phyloP scores from a whole-genome alignment of 2,888 invertebrate genomes.

The Anthophora plumipes region DNA sequence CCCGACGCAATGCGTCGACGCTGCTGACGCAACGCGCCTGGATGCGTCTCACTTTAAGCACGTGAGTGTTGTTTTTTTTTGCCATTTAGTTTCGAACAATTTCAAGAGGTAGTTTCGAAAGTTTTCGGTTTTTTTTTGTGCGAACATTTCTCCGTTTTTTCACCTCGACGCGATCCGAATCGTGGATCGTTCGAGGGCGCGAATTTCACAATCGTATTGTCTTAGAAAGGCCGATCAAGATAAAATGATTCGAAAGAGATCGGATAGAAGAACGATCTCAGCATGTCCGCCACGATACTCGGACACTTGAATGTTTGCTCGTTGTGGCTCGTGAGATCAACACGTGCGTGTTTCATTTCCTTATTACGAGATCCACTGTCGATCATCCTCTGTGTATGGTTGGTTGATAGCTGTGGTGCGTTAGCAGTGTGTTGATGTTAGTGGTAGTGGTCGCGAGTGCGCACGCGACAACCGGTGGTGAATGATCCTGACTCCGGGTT shows the following conservation, averaged over 20 bases:
- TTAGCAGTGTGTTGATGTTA: conserved; percentile 44
- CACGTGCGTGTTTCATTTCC: conserved; percentile 29
- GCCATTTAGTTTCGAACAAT: conserved; percentile 6
- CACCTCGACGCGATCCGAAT: neutral
- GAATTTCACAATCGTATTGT: conserved; percentile 13
- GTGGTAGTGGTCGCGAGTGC: conserved; percentile 68
- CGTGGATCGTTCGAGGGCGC: neutral
- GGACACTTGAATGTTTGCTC: conserved; percentile 60
- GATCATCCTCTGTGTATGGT: conserved; percentile 11
- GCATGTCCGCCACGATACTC: conserved; percentile 65
- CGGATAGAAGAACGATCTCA: conserved; percentile 53
- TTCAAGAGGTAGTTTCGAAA: neutral
- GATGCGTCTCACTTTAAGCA: conserved; percentile 90
- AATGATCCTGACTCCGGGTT: conserved; percentile 72
- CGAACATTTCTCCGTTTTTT: too few relatives aligned
- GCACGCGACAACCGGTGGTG: conserved; percentile 69
- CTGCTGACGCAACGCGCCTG: conserved; percentile 86
- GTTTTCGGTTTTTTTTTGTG: too few relatives aligned
- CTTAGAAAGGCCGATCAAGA: conserved; percentile 19
- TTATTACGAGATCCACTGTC: conserved; percentile 9
- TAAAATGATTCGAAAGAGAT: conserved; percentile 62
- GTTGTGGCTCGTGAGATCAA: conserved; percentile 22
- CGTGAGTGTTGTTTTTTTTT: conserved; percentile 85
- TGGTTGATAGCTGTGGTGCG: conserved; percentile 21
- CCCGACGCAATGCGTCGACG: conserved; percentile 85